Base-by-base conservation (phyloP, 2,797 vertebrate genomes). In the Ctenopoma kingsleyae region DNA sequence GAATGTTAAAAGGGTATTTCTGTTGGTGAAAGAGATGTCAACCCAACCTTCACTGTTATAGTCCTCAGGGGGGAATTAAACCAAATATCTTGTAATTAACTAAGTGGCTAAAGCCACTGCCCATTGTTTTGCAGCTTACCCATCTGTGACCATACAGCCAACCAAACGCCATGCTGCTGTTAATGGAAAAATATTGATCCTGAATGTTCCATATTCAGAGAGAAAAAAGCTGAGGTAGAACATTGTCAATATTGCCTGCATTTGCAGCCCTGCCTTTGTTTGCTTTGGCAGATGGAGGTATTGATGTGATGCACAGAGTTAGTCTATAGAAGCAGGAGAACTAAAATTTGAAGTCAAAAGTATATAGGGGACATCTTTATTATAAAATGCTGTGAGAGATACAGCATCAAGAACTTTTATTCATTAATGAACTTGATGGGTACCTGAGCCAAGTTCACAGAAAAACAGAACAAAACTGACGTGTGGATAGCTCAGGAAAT, bases 101-200 rank as follows among this genome's bases (percentile, higher is more conserved):
- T 89, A 90, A 93, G 88, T 88, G 86, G 77, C 79, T 81, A 52
- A 56, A 75, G 80, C 83, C 64, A 43, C 71, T 84, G 73, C 76
- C 72, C 73, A 73, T 80, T 85, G 86, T 87, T 78, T 59, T 68
- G 76, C 58, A 62, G 84, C 72, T 54, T 12, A 30, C 22, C 84
- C 87, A 85, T 87, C 86, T 87, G 85, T 90, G 86, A 83, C 79
- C 72, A 78, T 41, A 74, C 71, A 64, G 64, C 60, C 84, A 25
- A 81, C 88, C 89, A 86, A 86, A 89, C 89, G 76, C 61, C 48
- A 69, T 40, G 76, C 80, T 77, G 85, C 53, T 68, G 82, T 90
- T 93, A 94, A 94, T 95, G 93, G 94, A 94, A 88, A 91, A 85
- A 84, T 92, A 94, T 93, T 86, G 93, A 95, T 94, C 82, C 50